phyloP scores from a whole-genome alignment of 2,888 invertebrate species.

The Gisinianus flammeolus region DNA sequence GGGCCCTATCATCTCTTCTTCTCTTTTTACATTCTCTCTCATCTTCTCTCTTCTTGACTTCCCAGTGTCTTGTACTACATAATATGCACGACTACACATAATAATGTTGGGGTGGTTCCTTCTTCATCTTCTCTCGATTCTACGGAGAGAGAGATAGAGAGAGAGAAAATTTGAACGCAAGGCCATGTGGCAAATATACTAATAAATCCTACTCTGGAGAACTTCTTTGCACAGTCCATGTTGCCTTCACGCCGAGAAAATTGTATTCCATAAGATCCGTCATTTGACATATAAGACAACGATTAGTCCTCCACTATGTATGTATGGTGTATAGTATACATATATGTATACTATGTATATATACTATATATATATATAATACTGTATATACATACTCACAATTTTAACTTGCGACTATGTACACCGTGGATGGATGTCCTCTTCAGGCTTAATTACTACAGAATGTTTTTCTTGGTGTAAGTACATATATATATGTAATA shows the following conservation, averaged over 20 bases:
- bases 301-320: background rate
- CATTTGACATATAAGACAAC: constrained; percentile 26
- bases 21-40: constrained; percentile 20
- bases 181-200: constrained; percentile 42
- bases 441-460: background rate
- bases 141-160: constrained; percentile 20
- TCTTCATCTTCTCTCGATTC: constrained; percentile 14
- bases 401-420: no score
- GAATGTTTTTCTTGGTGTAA: background rate
- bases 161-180: constrained; percentile 23
- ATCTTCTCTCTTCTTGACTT: constrained; percentile 19
- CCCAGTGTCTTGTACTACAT: constrained; percentile 26
- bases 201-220: constrained; percentile 26
- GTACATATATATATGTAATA: no score
- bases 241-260: constrained; percentile 27
- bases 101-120: constrained; percentile 31
- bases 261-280: constrained; percentile 22
- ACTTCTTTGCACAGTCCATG: constrained; percentile 14
- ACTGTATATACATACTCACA: no score
- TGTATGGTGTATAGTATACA: background rate
- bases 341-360: no score
- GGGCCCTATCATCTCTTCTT: constrained; percentile 38
- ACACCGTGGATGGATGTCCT: no score
- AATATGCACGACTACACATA: constrained; percentile 7
- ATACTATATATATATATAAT: no score